Evolutionary conservation across 2,797 vertebrate species (phyloP).

Genomic region (Spizella passerina): DNA sequence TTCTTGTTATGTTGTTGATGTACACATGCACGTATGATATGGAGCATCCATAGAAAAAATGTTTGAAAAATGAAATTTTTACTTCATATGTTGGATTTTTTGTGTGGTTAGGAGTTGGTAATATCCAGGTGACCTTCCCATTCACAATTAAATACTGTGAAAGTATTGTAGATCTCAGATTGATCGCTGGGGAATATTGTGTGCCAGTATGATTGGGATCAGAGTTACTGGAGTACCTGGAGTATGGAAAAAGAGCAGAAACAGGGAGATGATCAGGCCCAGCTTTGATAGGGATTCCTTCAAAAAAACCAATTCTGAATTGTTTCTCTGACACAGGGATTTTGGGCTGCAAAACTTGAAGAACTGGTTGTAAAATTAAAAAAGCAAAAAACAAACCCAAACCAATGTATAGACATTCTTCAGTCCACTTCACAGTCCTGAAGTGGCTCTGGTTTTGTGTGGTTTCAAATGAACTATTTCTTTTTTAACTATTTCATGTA

Average conservation of each 20-base stretch:
- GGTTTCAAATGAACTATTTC: neutral
- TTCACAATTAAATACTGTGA: neutral
- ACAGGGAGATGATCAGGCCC: neutral
- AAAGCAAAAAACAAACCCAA: neutral
- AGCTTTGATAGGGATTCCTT: neutral
- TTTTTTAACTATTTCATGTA: neutral
- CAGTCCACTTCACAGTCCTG: neutral
- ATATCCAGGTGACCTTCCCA: neutral
- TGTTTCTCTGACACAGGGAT: neutral
- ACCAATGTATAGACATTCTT: neutral
- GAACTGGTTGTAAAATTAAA: neutral
- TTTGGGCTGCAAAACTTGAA: neutral
- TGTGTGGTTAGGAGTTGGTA: neutral
- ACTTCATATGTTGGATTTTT: rapidly evolving
- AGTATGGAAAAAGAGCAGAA: neutral
- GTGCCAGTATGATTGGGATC: neutral
- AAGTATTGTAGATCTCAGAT: neutral
- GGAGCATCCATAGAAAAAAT: neutral
- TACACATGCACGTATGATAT: rapidly evolving
- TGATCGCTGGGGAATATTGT: neutral
- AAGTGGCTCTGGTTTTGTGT: neutral
- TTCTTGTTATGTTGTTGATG: neutral
- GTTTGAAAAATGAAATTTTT: neutral
- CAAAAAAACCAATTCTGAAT: neutral
- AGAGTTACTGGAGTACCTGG: neutral